A percentile compares a stretch with the other conserved stretches of the same genome.
Conservation (phyloP, 2,797 vertebrate genomes). For the Rhinella marina region DNA sequence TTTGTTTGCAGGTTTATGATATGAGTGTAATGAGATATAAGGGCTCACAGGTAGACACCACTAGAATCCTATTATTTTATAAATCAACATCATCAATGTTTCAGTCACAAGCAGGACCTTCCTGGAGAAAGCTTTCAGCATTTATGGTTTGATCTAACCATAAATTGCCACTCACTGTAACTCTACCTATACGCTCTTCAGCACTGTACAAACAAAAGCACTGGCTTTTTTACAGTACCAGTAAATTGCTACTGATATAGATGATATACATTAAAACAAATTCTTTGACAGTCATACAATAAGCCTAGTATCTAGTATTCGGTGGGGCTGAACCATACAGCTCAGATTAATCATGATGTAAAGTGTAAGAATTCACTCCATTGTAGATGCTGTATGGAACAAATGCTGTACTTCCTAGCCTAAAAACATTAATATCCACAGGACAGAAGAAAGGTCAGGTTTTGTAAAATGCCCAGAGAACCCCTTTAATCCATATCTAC, state of each 20-base stretch:
- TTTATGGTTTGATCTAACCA: slow-evolving; percentile 33
- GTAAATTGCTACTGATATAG: slow-evolving; percentile 27
- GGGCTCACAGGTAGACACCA: slow-evolving; percentile 52
- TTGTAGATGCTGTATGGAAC: not conserved
- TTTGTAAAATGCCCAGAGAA: no score
- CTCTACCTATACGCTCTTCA: slow-evolving; percentile 25
- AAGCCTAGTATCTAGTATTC: slow-evolving; percentile 4
- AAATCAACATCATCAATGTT: slow-evolving; percentile 57
- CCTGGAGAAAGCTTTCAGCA: not conserved
- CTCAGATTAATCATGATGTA: slow-evolving; percentile 4
- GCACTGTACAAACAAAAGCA: slow-evolving; percentile 38
- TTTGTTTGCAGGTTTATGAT: slow-evolving; percentile 59
- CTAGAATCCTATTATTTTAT: slow-evolving; percentile 53
- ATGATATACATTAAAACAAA: slow-evolving; percentile 29
- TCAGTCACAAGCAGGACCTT: slow-evolving; percentile 40
- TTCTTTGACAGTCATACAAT: slow-evolving; percentile 36
- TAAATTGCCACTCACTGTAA: slow-evolving; percentile 54
- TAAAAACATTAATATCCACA: not conserved
- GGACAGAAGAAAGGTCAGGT: no score
- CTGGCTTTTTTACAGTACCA: slow-evolving; percentile 40
- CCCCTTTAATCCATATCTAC: no score
- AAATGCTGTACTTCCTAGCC: not conserved
- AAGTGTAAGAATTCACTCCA: not conserved
- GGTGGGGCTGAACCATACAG: slow-evolving; percentile 18
- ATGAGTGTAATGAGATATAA: slow-evolving; percentile 48